Percentiles rank a stretch among this genome's conserved stretches.
These are phyloP conservation scores for Vulpes lagopus DNA, from an alignment of 2,113 vertebrate genomes.

Conservation along the genomic window DNA sequence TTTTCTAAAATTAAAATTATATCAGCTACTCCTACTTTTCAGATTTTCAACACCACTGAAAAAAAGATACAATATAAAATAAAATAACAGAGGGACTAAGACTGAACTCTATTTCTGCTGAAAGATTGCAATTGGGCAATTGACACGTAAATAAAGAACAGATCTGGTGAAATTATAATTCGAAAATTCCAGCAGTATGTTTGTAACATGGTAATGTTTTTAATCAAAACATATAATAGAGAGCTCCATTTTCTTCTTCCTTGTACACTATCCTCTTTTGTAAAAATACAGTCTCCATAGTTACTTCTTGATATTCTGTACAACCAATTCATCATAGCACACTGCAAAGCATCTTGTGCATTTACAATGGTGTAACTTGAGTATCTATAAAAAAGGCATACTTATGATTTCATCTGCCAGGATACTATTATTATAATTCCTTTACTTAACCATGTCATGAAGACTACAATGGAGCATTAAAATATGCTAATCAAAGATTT, in stretches of 20 bases:
- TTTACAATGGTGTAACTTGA: background rate
- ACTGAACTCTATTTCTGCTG: background rate
- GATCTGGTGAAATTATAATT: background rate
- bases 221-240: background rate
- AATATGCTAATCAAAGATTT: background rate
- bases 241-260: background rate
- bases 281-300: background rate
- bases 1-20: constrained; percentile 8
- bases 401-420: constrained; percentile 1
- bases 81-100: background rate
- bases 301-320: background rate
- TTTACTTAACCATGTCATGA: background rate
- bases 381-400: background rate
- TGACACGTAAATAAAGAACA: background rate
- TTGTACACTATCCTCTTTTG: background rate
- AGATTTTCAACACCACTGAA: background rate
- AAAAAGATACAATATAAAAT: background rate
- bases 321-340: background rate
- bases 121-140: background rate
- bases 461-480: background rate
- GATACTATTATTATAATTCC: background rate
- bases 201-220: background rate
- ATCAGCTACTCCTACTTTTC: background rate
- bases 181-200: background rate
- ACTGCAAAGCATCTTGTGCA: background rate